Evolutionary conservation across 2,113 vertebrate genomes (phyloP), one percentile per base, ranked within the genome.

Genomic region (Mus spicilegus): DNA sequence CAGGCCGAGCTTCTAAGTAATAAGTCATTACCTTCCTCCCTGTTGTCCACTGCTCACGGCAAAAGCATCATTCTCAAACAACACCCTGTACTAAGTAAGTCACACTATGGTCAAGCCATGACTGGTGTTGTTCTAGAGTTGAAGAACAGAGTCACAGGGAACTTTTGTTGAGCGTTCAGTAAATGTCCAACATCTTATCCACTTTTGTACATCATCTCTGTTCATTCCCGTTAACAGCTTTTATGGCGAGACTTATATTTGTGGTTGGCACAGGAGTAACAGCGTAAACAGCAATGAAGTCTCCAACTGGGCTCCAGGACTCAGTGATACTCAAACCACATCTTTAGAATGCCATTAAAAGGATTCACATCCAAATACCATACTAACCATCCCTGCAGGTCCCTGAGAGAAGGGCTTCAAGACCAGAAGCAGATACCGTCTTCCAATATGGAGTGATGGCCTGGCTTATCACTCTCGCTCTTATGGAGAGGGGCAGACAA

Each of bases 41-140:
- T 87, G 5, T 54, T 69, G 6, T 28, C 75, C 69, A 75, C 7
- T 36, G 72, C 46, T 93, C 92, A 72, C 6, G 58, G 30, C 12
- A 85, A 72, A 77, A 28, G n/a, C 51, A 70, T 77, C 75, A 56
- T 65, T 92, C 91, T 82, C 65, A 91, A 85, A 42, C 19, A 88
- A 90, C 22, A 82, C 13, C 39, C 10, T 88, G 67, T 77, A 69
- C n/a, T 82, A 49, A 49, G 49, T 7, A 76, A 73, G 36, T 76
- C 16, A 78, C 70, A 89, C 7, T 61, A 61, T 28, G 36, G 56
- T 87, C 22, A 49, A 51, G 56, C 63, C 90, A 81, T 76, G 73
- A 73, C 36, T 19, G 9, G 20, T 24, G 5, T 4, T 81, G 1
- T 12, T 33, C 13, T 58, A 13, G 17, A 86, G 46, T 24, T 65